Conservation (phyloP, 2,888 invertebrate genomes). For the Leptinotarsa haldemani region DNA sequence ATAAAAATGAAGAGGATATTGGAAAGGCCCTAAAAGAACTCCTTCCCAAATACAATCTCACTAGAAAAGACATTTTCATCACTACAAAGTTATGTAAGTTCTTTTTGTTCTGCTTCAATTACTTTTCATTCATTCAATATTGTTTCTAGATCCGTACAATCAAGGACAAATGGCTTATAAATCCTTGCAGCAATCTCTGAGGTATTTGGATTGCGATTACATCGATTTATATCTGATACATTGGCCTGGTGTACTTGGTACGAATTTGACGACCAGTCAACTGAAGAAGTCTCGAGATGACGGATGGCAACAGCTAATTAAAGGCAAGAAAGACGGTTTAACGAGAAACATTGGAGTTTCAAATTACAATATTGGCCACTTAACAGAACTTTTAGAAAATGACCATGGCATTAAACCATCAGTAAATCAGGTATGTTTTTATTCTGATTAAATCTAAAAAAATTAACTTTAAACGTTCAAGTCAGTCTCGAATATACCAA, state of each 20-base stretch:
- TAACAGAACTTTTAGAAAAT: constrained; percentile 72
- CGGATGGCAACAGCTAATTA: constrained; percentile 77
- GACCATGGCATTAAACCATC: constrained; percentile 72
- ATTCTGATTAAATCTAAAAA: not conserved
- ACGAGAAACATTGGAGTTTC: constrained; percentile 82
- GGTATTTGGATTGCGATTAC: constrained; percentile 74
- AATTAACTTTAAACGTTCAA: not conserved
- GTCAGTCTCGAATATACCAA: no score
- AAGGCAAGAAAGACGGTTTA: constrained; percentile 72
- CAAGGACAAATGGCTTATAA: constrained; percentile 68
- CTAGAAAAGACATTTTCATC: constrained; percentile 76
- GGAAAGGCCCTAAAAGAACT: constrained; percentile 73
- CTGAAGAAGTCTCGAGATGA: constrained; percentile 71
- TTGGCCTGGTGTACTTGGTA: constrained; percentile 79
- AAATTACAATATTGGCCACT: constrained; percentile 79
- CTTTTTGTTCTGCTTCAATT: not conserved
- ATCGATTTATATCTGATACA: constrained; percentile 86
- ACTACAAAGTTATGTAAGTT: constrained; percentile 79
- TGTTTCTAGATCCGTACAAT: constrained; percentile 68
- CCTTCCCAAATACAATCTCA: constrained; percentile 75
- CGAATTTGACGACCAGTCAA: constrained; percentile 68
- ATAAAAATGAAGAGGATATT: constrained; percentile 79
- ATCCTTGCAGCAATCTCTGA: constrained; percentile 73
- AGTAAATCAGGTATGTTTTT: constrained; percentile 76
- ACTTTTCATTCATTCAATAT: constrained; percentile 41